Evolutionary conservation across 2,888 invertebrate genomes (phyloP).

Genomic region (Cantharis flavilabris): DNA sequence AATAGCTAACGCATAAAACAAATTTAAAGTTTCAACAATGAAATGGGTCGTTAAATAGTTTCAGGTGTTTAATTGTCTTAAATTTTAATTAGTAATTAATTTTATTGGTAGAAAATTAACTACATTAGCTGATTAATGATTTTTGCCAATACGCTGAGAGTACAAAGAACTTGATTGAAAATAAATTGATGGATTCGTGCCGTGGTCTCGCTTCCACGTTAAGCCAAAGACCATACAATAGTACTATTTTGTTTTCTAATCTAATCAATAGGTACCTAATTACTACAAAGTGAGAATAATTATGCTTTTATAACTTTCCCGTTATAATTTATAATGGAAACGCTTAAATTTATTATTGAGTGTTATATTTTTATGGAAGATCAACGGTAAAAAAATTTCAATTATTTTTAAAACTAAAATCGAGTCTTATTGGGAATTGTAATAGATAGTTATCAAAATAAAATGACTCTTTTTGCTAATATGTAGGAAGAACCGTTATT

Average conservation of each 20-base stretch:
- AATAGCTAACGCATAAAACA: not conserved
- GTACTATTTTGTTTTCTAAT: not conserved
- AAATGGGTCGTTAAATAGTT: not conserved
- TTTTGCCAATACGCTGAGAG: not conserved
- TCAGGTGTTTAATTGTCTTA: not conserved
- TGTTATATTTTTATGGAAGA: not conserved
- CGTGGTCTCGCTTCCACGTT: too few species aligned
- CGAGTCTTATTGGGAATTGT: not conserved
- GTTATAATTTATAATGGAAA: not conserved
- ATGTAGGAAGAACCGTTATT: conserved; percentile 27
- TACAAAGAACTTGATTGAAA: not conserved
- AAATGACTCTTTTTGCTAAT: conserved; percentile 9
- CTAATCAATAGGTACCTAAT: not conserved
- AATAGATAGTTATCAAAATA: not conserved
- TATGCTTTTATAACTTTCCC: not conserved
- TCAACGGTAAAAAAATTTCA: not conserved
- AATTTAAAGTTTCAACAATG: not conserved
- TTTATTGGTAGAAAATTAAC: not conserved
- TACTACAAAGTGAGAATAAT: not conserved
- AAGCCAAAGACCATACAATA: too few species aligned
- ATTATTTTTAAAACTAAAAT: not conserved
- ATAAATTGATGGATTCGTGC: not conserved
- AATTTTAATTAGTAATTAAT: not conserved
- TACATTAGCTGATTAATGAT: not conserved
- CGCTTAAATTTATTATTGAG: not conserved